phyloP scores from a whole-genome alignment of 2,113 vertebrate genomes.

The Salminus brasiliensis region DNA sequence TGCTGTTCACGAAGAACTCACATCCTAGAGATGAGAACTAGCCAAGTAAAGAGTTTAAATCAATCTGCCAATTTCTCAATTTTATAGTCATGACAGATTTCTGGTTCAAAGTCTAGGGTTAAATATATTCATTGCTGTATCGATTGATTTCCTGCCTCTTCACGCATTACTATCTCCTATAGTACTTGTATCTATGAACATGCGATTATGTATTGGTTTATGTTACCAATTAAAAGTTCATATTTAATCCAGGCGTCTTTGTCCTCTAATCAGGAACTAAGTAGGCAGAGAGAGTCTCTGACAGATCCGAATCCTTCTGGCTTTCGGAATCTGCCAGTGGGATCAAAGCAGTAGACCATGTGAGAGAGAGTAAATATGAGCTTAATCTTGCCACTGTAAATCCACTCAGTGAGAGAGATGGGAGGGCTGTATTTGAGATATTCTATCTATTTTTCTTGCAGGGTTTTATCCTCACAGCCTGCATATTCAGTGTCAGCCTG shows the following conservation, averaged over 20 bases:
- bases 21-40: background rate
- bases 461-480: background rate
- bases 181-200: conserved; percentile 1
- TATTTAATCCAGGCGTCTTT: conserved; percentile 59
- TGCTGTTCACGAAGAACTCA: background rate
- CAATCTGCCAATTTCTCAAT: background rate
- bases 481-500: background rate
- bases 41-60: background rate
- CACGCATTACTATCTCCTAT: background rate
- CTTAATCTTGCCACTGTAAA: conserved; percentile 39
- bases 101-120: background rate
- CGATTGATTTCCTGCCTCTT: background rate
- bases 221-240: conserved; percentile 65
- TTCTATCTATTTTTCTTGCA: conserved; percentile 1
- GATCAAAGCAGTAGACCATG: conserved; percentile 44
- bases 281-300: conserved; percentile 14
- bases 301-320: conserved; percentile 24
- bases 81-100: background rate
- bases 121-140: background rate
- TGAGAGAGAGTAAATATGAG: conserved; percentile 39
- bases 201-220: conserved; percentile 46
- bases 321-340: conserved; percentile 38
- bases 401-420: conserved; percentile 14
- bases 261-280: conserved; percentile 29
- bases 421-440: background rate